These are phyloP conservation scores for Leptosomus discolor DNA, from an alignment of 2,113 vertebrate genomes.

Conservation along the genomic window DNA sequence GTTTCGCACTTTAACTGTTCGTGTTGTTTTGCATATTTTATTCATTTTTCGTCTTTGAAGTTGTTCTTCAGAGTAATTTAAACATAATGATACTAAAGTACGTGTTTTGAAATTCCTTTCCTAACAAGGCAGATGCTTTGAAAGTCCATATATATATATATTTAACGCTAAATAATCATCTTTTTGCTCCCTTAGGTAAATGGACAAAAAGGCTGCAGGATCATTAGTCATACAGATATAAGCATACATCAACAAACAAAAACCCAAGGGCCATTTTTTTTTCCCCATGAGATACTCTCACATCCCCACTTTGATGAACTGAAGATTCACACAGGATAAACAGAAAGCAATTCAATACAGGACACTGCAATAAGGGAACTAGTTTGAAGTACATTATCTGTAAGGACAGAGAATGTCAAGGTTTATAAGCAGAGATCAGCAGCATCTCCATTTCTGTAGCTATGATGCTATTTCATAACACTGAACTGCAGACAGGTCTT, in stretches of 20 bases:
- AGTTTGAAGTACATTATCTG: conserved; percentile 42
- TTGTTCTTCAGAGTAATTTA: background rate
- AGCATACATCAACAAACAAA: background rate
- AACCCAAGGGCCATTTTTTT: background rate
- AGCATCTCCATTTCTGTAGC: conserved; percentile 29
- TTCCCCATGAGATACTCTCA: background rate
- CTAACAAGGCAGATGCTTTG: background rate
- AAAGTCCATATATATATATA: background rate
- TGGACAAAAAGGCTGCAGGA: background rate
- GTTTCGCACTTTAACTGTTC: background rate
- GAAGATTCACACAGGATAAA: conserved; percentile 53
- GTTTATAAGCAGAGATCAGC: conserved; percentile 40
- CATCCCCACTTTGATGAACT: conserved; percentile 17
- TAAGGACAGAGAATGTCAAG: conserved; percentile 41
- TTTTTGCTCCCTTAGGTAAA: background rate
- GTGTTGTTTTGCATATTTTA: background rate
- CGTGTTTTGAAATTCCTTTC: background rate
- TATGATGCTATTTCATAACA: background rate
- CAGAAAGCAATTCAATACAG: conserved; percentile 40
- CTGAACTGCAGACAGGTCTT: background rate
- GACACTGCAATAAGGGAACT: background rate
- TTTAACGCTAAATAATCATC: background rate
- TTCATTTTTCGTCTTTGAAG: background rate
- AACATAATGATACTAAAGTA: background rate
- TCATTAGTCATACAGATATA: background rate